Evolutionary conservation across 2,888 invertebrate genomes (phyloP), one percentile per base, ranked within the genome.

Genomic region (Drosophila testacea): DNA sequence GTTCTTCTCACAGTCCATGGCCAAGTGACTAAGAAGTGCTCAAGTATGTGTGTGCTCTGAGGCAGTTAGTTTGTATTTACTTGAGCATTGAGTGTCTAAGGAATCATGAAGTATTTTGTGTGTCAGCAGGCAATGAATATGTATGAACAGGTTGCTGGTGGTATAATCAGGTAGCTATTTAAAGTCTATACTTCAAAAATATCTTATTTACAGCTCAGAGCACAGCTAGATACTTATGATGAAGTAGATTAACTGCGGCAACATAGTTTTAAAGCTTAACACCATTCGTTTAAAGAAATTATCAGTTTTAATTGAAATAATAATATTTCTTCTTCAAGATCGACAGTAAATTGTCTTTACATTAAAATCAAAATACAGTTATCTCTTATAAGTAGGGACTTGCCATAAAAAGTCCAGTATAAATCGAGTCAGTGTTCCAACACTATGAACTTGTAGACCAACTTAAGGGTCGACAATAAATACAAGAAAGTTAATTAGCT

Each of bases 401-500:
- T 34, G 34, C 11, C 44, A 6, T 34, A 36, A 46, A 27, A 7
- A 28, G n/a, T 56, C n/a, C 10, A 13, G 56, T 10, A 11, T 11
- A 5, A 44, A 10, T 22, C 22, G 22, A 22, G 22, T 22, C 1
- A 22, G 36, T 47, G 28, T 16, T 30, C 1, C 6, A 28, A 6
- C 27, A 11, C n/a, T 13, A 13, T 13, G 50, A 46, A 30, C 39
- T 51, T 50, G 9, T 2, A 50, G 44, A 10, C 9, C 5, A 39
- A 34, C 39, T 48, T 46, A 50, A 55, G 48, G 22, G 41, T 16
- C 28, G 44, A 27, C 36, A 9, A 59, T 65, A 22, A 73, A 38
- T 56, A 30, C 10, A 39, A 22, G 54, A 65, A 73, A 56, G 47
- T 61, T 61, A 72, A 72, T 61, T 56, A 67, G 51, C 36, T 22